Percentiles rank a stretch among this genome's conserved stretches.
phyloP scores from a whole-genome alignment of 2,888 invertebrate species.

The Prostheceraeus crozeri region DNA sequence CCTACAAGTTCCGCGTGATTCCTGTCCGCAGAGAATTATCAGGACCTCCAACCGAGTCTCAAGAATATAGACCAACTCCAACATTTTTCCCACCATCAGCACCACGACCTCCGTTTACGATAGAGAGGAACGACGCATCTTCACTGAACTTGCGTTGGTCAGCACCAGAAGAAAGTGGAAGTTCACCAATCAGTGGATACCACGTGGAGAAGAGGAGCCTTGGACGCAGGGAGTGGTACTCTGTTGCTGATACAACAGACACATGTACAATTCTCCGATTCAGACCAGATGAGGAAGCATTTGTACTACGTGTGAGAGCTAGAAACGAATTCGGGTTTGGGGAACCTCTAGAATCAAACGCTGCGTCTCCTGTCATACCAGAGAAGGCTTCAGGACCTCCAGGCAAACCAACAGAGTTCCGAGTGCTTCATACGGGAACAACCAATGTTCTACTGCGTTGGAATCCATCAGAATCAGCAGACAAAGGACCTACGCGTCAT shows the following conservation, averaged over 20 bases:
- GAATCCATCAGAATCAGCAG: neutral
- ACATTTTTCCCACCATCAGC: neutral
- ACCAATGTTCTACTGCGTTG: slow-evolving; percentile 1
- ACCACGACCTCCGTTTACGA: too few relatives aligned
- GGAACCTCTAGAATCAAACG: neutral
- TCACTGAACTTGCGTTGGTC: slow-evolving; percentile 47
- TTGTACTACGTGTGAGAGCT: neutral
- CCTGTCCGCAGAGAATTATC: neutral
- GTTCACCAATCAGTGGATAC: slow-evolving; percentile 43
- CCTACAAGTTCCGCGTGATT: slow-evolving; percentile 7
- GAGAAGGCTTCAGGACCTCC: neutral
- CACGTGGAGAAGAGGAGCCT: slow-evolving; percentile 11
- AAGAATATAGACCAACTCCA: neutral
- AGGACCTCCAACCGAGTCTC: neutral
- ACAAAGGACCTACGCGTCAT: neutral
- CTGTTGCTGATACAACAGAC: too few relatives aligned
- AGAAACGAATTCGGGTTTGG: slow-evolving; percentile 1
- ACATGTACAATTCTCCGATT: too few relatives aligned
- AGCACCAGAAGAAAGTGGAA: slow-evolving; percentile 45
- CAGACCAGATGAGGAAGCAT: neutral
- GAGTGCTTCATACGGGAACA: neutral
- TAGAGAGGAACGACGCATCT: too few relatives aligned
- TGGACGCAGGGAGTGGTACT: too few relatives aligned
- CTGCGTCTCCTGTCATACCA: neutral
- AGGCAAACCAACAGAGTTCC: neutral